Evolutionary conservation across 2,113 vertebrate genomes (phyloP), one percentile per base, ranked within the genome.

Genomic region (Apteryx mantelli): DNA sequence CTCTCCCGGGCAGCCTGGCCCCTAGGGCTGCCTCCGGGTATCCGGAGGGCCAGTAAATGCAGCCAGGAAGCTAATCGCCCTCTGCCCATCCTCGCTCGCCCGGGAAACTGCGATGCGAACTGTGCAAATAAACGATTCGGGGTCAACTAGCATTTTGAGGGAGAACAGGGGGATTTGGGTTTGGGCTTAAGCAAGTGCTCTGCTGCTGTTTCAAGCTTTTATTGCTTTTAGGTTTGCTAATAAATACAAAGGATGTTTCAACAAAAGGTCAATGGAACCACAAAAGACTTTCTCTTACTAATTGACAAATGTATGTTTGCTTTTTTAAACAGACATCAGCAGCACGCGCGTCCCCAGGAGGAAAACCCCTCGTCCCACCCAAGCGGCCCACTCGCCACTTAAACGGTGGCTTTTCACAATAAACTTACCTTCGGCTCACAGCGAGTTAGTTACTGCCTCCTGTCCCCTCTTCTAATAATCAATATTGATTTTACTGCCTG

Each of bases 401-500:
- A 63, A 94, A 86, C 90, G 55, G n/a, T 55, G 22, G 79, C 77
- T 86, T 73, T 38, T 91, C 93, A 36, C 92, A 86, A 76, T 76
- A 38, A 96, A 60, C 96, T 93, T 25, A 82, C 70, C 77, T 34
- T 32, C 3, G 24, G 73, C 96, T 97, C 46, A 5, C 96, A 63
- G 55, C 10, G 8, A 75, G 22, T 82, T 96, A 48, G 46, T 96
- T 86, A 94, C 78, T 92, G 88, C 83, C 86, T 95, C 94, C 64
- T 76, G 91, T 89, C 96, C 88, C 71, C 70, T 80, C 75, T 95
- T 34, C 91, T 97, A 96, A 97, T 98, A 98, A 98, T 98, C 98
- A 98, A 97, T 97, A 98, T 97, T 94, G 97, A 98, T 98, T 98
- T 98, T 94, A 74, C 94, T 91, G 64, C 86, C 96, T 71, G 85